Evolutionary conservation across 2,888 invertebrate genomes (phyloP).

Genomic region (Polymixis flavicincta): DNA sequence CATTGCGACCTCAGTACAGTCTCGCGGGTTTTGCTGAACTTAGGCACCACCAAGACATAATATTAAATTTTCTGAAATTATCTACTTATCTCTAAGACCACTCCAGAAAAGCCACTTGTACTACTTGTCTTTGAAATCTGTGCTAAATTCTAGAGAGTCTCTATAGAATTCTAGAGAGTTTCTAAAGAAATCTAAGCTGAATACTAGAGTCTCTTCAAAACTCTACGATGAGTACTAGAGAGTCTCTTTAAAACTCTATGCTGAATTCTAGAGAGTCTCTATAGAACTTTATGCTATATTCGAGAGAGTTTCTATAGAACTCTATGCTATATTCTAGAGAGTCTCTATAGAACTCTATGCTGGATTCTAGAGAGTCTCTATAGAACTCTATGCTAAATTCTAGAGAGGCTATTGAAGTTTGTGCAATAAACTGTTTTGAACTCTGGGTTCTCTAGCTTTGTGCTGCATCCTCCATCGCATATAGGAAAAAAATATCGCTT

Average conservation of each 20-base stretch:
- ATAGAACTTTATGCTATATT: neutral
- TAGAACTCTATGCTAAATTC: neutral
- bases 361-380: neutral
- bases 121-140: neutral
- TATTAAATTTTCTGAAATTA: neutral
- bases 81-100: rapidly evolving
- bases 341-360: too few relatives aligned
- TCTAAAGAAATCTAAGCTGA: neutral
- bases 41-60: too few relatives aligned
- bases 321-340: neutral
- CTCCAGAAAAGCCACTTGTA: neutral
- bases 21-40: neutral
- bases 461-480: neutral
- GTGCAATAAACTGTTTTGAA: neutral
- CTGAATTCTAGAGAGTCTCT: neutral
- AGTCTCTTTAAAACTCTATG: neutral
- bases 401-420: neutral
- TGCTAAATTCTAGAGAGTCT: neutral
- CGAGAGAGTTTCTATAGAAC: neutral
- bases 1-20: neutral
- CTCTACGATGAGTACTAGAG: neutral
- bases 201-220: neutral
- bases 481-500: neutral
- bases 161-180: neutral
- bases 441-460: neutral